phyloP scores from a whole-genome alignment of 2,113 vertebrate genomes.

The Mastomys natalensis region DNA sequence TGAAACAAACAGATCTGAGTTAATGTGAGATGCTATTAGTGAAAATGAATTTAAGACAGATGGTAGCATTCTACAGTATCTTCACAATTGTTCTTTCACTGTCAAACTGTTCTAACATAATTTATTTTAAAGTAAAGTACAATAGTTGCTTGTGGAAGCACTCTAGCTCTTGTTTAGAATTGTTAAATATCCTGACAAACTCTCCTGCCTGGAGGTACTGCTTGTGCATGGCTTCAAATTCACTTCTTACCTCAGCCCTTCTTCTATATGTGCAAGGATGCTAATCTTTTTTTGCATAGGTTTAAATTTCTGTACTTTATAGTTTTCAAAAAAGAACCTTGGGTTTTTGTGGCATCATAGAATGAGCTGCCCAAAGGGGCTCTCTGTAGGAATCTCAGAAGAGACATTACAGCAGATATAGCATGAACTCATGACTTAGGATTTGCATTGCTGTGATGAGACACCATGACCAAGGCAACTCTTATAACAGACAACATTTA shows the following conservation, averaged over 20 bases:
- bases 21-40: conserved; percentile 7
- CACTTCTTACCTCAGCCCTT: background rate
- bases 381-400: background rate
- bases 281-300: background rate
- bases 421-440: background rate
- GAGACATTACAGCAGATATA: background rate
- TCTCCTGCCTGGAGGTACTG: background rate
- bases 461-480: no score
- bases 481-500: no score
- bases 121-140: background rate
- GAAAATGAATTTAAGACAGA: background rate
- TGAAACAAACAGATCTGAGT: background rate
- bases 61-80: background rate
- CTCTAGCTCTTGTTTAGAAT: background rate
- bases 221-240: background rate
- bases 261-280: background rate
- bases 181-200: background rate
- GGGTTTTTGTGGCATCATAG: background rate
- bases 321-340: background rate
- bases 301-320: background rate
- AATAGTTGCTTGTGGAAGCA: background rate
- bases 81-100: background rate
- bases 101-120: background rate
- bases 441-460: no score
- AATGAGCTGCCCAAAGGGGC: background rate